phyloP scores from a whole-genome alignment of 2,113 vertebrate genomes.

The Penelope pileata region DNA sequence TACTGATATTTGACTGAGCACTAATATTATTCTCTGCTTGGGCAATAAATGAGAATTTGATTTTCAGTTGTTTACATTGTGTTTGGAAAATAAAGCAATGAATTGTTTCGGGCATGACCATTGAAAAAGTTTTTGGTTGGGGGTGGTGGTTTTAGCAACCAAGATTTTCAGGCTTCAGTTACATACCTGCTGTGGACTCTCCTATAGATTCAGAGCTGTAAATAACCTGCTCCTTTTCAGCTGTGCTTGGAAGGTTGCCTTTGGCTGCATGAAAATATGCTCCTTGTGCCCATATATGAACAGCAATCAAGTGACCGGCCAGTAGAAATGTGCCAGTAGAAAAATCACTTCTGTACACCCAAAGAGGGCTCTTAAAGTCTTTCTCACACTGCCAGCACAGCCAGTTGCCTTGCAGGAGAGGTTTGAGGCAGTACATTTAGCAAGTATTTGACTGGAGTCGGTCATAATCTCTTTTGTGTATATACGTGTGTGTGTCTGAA shows the following conservation, averaged over 20 bases:
- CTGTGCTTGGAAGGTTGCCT: not conserved
- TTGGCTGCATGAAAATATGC: not conserved
- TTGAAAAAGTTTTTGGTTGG: not conserved
- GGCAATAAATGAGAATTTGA: not conserved
- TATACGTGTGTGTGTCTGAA: not conserved
- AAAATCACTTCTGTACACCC: not conserved
- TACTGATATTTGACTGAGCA: not conserved
- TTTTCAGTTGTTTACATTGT: not conserved
- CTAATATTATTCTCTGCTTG: not conserved
- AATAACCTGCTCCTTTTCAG: not conserved
- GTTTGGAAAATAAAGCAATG: not conserved
- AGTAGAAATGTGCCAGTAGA: not conserved
- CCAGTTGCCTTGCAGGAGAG: not conserved
- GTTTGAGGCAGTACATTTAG: not conserved
- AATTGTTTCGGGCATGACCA: not conserved
- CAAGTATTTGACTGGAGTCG: not conserved
- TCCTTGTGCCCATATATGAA: not conserved
- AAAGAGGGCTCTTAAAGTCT: not conserved
- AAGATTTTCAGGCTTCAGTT: not conserved
- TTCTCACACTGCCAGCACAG: not conserved
- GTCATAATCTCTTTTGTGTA: not conserved
- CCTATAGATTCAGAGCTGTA: not conserved
- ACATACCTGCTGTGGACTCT: not conserved
- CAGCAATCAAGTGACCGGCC: not conserved
- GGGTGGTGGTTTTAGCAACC: not conserved